phyloP scores from a whole-genome alignment of 1,140 invertebrate species.

The Zaprionus ghesquierei region DNA sequence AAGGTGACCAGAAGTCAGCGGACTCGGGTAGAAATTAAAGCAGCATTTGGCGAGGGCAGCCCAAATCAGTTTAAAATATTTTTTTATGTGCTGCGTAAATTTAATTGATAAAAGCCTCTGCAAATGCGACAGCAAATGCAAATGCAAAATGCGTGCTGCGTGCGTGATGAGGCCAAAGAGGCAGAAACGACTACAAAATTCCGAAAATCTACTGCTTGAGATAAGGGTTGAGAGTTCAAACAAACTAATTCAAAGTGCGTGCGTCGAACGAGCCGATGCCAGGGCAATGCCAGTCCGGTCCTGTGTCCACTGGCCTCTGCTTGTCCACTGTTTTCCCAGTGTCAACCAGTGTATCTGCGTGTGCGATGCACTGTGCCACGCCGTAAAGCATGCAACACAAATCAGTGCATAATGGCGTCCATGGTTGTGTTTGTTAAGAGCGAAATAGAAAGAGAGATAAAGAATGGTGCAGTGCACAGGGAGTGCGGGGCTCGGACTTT shows the following conservation, averaged over 20 bases:
- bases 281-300: too few relatives aligned
- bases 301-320: not conserved
- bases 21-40: constrained; percentile 31
- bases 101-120: constrained; percentile 75
- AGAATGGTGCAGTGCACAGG: too few relatives aligned
- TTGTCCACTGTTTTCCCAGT: not conserved
- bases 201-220: constrained; percentile 77
- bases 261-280: not conserved
- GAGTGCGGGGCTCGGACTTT: too few relatives aligned
- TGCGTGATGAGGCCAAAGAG: constrained; percentile 16
- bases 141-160: constrained; percentile 55
- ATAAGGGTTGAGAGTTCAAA: constrained; percentile 70
- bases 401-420: constrained; percentile 75
- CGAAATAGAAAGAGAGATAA: not conserved
- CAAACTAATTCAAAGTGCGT: constrained; percentile 78
- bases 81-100: constrained; percentile 70
- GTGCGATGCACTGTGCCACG: constrained; percentile 40
- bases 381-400: constrained; percentile 74
- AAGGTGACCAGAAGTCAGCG: constrained; percentile 41
- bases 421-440: constrained; percentile 60
- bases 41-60: not conserved
- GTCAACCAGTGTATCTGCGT: constrained; percentile 18
- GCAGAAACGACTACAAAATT: constrained; percentile 73
- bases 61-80: constrained; percentile 36
- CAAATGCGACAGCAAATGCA: constrained; percentile 35